Base-by-base conservation (phyloP, 1,140 invertebrate species). In the Tyrophagus putrescentiae region DNA sequence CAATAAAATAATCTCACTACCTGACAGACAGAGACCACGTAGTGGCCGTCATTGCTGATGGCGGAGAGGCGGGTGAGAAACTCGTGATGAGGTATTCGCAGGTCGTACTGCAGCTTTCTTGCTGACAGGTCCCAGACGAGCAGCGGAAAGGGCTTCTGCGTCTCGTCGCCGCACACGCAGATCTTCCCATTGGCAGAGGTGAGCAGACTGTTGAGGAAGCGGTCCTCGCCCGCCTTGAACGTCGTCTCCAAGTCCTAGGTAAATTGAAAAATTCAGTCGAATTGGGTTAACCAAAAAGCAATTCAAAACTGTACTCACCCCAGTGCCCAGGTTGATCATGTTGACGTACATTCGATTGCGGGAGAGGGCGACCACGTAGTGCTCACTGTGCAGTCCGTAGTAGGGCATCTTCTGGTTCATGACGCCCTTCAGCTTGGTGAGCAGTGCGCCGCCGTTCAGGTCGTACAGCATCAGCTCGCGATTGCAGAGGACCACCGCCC, bases 361-460 rank as follows among this genome's bases (percentile, higher is more conserved):
- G 1, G 85, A 85, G 16, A 91, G 73, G 16, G 84, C 81, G 13
- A 89, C 85, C 45, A 87, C 72, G 70, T 87, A 85, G 21, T 79
- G 78, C 39, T 78, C 70, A 73, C 85, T 84, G 69, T 88, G 84
- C 4, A 87, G 76, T 1, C 84, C 85, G 73, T 83, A 90, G 70
- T 80, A 88, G 33, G 87, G 84, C 85, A 89, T 87, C 72, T 88
- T 87, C 68, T 89, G 85, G 75, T 89, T 89, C 84, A 91, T 88
- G 2, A 89, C 85, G 33, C 86, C 78, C 68, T 87, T 86, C 9
- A 90, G 70, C 61, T 85, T 81, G 7, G 80, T 80, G 32, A 84
- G 64, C 65, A 83, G 79, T 56, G 73, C 73, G 57, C 85, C 85
- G 69, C 79, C 76, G 68, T 87, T 78, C 13, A 90, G 71, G 72